phyloP scores from a whole-genome alignment of 2,113 vertebrate genomes.

The Tenebrosternarchus preto region DNA sequence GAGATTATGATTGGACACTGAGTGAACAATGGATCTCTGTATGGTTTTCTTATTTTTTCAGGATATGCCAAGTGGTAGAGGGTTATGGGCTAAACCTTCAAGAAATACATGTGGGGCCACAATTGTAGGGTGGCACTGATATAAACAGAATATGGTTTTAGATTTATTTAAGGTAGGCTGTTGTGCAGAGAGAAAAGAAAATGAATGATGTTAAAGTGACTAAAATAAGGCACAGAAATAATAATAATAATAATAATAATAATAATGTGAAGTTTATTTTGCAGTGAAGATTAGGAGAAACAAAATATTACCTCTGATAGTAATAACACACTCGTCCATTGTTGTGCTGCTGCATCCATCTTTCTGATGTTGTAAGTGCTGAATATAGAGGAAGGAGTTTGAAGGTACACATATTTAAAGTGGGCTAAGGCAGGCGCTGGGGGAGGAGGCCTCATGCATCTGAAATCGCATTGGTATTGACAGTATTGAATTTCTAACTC shows the following conservation, averaged over 20 bases:
- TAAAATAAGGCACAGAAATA: no score
- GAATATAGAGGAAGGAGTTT: neutral
- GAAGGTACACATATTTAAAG: constrained; percentile 2
- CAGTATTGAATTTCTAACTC: constrained; percentile 27
- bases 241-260: no score
- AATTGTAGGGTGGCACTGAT: neutral
- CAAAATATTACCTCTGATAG: neutral
- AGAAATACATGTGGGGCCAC: neutral
- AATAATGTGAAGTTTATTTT: no score
- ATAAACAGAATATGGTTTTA: neutral
- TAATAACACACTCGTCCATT: neutral
- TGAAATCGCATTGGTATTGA: constrained; percentile 31
- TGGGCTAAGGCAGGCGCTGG: neutral
- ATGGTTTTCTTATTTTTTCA: constrained; percentile 11
- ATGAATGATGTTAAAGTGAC: neutral
- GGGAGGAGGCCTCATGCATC: neutral
- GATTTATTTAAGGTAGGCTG: neutral
- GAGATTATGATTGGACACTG: constrained; percentile 35
- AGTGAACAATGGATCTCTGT: constrained; percentile 31
- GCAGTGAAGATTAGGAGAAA: no score
- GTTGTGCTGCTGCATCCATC: neutral
- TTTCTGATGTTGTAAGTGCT: constrained; percentile 27
- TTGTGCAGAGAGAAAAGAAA: neutral
- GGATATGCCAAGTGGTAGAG: neutral
- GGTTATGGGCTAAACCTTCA: neutral